Base-by-base conservation (phyloP, 2,888 invertebrate species). In the Tachina lurida region DNA sequence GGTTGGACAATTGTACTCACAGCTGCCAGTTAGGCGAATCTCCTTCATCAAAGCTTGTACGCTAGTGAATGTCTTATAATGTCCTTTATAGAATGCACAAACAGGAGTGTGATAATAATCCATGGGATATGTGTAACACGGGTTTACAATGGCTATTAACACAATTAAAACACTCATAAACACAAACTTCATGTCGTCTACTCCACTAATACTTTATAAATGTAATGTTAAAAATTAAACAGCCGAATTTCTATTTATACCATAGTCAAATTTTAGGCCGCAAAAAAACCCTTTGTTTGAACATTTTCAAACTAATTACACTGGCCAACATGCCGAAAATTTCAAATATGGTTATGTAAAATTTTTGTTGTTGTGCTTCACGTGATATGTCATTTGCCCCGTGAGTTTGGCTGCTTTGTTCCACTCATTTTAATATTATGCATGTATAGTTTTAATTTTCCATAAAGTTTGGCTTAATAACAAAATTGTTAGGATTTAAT, bases 221-320 rank as follows among this genome's bases (percentile, higher is more conserved):
- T 17, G 15, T 12, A 74, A 68, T 81, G 68, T 67, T 31, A 60
- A 54, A 7, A 43, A 45, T 41, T 52, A 49, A 54, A 5, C 31
- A 58, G 65, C 22, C 56, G 31, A 58, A 45, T 58, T 68, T 81
- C 67, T 74, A 52, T 81, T 81, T 81, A 81, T 81, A 80, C 65
- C 17, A 31, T 1, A 65, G 17, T 62, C 54, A 39, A 47, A 52
- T 31, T 74, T 68, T 19, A 68, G 60, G 58, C 22, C 49, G 2
- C 13, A 52, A 58, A 60, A 22, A 12, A 52, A 56, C 10, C 45
- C 75, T 75, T 81, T 81, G 74, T 81, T 60, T 75, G 0, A 62
- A 73, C 52, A n/a, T 52, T 68, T 13, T 62, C 17, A 41, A 43
- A 0, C 12, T 43, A 17, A 62, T 43, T 62, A 62, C 62, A 62